Conservation (phyloP, 2,888 invertebrate species). For the Rhingia rostrata region DNA sequence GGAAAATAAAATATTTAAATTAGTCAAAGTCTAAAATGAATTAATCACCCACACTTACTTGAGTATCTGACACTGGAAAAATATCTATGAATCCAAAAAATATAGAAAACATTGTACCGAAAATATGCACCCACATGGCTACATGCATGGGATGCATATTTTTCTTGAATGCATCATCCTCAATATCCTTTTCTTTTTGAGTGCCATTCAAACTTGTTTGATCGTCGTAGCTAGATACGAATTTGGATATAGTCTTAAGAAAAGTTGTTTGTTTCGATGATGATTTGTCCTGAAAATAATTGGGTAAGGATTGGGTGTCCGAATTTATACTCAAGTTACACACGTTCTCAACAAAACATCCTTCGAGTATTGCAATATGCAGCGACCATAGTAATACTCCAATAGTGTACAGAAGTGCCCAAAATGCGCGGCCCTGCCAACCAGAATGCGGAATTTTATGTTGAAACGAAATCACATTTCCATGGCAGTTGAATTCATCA, state of each 20-base stretch:
- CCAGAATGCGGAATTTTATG: slow-evolving; percentile 77
- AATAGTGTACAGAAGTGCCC: slow-evolving; percentile 85
- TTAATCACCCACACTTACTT: slow-evolving; percentile 29
- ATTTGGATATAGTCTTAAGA: slow-evolving; percentile 71
- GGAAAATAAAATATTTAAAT: slow-evolving; percentile 21
- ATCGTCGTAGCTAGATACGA: slow-evolving; percentile 64
- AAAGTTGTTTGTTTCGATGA: slow-evolving; percentile 60
- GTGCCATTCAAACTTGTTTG: slow-evolving; percentile 47
- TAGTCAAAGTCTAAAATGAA: background rate
- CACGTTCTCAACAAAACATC: slow-evolving; percentile 75
- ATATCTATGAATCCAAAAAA: slow-evolving; percentile 84
- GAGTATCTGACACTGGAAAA: slow-evolving; percentile 83
- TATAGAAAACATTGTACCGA: slow-evolving; percentile 82
- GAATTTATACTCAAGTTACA: background rate
- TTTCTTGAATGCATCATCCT: slow-evolving; percentile 10
- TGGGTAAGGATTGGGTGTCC: background rate
- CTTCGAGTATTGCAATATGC: slow-evolving; percentile 79
- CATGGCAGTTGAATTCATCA: slow-evolving; percentile 86
- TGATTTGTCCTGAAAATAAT: slow-evolving; percentile 34
- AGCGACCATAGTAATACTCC: slow-evolving; percentile 84
- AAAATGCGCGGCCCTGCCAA: slow-evolving; percentile 84
- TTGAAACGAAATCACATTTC: slow-evolving; percentile 82
- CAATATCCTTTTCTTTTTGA: slow-evolving; percentile 11
- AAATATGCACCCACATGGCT: slow-evolving; percentile 83
- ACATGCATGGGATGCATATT: slow-evolving; percentile 79